Evolutionary conservation across 1,140 invertebrate genomes (phyloP).

Genomic region (Leguminivora glycinivorella): DNA sequence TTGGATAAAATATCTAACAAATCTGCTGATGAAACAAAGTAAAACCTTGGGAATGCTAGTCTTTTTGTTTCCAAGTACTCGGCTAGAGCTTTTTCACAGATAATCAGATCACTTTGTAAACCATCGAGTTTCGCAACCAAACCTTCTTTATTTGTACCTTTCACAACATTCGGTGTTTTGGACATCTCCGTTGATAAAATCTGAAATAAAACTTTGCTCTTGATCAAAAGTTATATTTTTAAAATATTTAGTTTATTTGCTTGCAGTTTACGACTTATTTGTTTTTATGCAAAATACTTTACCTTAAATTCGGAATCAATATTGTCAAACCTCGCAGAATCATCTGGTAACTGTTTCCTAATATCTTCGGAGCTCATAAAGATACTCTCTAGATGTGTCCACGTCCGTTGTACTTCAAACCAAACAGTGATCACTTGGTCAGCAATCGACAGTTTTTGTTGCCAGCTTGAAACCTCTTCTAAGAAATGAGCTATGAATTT

Average conservation of each 20-base stretch:
- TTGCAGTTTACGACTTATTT: no score
- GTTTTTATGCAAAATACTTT: neutral
- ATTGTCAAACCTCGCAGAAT: conserved; percentile 94
- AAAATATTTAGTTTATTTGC: neutral
- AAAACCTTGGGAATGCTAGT: conserved; percentile 97
- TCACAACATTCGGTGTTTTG: conserved; percentile 91
- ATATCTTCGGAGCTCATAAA: conserved; percentile 99
- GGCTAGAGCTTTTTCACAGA: conserved; percentile 98
- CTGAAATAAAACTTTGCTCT: conserved; percentile 48
- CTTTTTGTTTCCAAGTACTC: conserved; percentile 98
- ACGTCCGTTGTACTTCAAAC: conserved; percentile 98
- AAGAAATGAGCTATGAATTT: conserved; percentile 98
- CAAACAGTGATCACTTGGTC: conserved; percentile 95
- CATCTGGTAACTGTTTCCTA: conserved; percentile 94
- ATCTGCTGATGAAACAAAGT: conserved; percentile 98
- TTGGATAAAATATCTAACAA: conserved; percentile 97
- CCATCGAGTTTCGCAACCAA: conserved; percentile 88
- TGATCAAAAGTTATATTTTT: no score
- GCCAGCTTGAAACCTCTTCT: conserved; percentile 96
- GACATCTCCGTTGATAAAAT: conserved; percentile 84
- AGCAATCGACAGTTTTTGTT: conserved; percentile 94
- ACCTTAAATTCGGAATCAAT: conserved; percentile 95
- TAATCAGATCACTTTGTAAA: conserved; percentile 90
- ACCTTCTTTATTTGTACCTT: conserved; percentile 92
- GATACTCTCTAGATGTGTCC: conserved; percentile 97